phyloP scores from a whole-genome alignment of 2,113 vertebrate genomes.

The Haplochromis burtoni region DNA sequence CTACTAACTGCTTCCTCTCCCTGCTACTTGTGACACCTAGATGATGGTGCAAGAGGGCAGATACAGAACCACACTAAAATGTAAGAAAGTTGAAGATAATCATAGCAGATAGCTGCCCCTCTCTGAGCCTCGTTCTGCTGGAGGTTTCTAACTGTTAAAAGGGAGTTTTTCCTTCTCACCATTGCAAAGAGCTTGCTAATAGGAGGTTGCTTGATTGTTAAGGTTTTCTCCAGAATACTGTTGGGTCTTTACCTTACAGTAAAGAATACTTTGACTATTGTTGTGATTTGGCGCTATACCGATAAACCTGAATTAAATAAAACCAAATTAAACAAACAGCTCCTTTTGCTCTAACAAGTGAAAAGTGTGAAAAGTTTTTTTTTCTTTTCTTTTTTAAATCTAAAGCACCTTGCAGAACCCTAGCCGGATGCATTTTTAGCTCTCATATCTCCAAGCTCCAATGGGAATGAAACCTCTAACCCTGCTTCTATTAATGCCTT shows the following conservation, averaged over 20 bases:
- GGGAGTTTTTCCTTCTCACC: background rate
- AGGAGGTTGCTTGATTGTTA: background rate
- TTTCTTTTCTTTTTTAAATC: background rate
- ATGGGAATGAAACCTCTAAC: conserved; percentile 13
- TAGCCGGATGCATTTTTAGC: conserved; percentile 4
- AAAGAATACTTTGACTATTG: background rate
- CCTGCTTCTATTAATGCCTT: background rate
- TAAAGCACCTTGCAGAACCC: conserved; percentile 5
- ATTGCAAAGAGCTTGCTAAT: background rate
- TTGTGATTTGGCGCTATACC: background rate
- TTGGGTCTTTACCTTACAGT: background rate
- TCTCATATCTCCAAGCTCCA: conserved; percentile 3
- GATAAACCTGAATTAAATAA: background rate
- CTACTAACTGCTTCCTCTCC: background rate
- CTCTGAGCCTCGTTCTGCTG: background rate
- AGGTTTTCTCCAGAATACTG: background rate
- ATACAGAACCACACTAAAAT: background rate
- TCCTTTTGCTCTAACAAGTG: background rate
- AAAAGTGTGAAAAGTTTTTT: background rate
- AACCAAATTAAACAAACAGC: background rate
- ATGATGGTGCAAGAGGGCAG: background rate
- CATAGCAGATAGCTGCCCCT: background rate
- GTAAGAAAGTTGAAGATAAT: background rate
- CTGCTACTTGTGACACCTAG: background rate
- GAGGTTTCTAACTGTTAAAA: background rate